Base-by-base conservation (phyloP, 2,797 vertebrate species). In the Eidolon dupreanum region DNA sequence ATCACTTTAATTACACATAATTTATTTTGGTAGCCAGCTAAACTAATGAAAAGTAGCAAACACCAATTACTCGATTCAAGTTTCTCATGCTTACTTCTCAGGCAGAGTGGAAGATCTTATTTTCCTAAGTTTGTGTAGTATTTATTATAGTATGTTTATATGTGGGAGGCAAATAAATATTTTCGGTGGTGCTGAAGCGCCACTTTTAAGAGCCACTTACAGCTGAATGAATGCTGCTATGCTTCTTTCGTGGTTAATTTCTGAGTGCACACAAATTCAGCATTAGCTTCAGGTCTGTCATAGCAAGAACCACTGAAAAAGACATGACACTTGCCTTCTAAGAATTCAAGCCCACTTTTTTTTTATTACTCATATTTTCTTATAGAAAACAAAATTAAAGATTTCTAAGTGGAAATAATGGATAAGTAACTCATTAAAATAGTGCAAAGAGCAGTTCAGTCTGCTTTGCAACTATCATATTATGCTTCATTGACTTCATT, bases 371-470 rank as follows among this genome's bases (percentile, higher is more conserved):
- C 49, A 83, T 88, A 20, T 59, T 59, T 59, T 59, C 57, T 73
- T 71, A 19, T 87, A 83, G 96, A 65, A 93, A 92, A 66, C 74
- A 79, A 93, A 68, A 82, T 77, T 4, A 43, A 93, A 85, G 36
- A 28, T 89, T 94, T 93, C 75, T 49, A 36, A 31, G n/a, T 55
- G 55, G 79, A 90, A 94, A 79, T 84, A 81, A 61, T 68, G 55
- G 74, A 41, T 63, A 41, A 87, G 17, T 51, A 81, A 63, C 6
- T 15, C 63, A 71, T 38, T 59, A 20, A 78, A 77, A 78, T 36
- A 41, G 3, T 24, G 0, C 55, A n/a, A 96, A 73, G 57, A 53
- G 8, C 9, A 55, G 5, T 20, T 13, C 15, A 46, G 4, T 66
- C 59, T 66, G 24, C 38, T 49, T 49, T 49, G 15, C 49, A 49